Evolutionary conservation across 2,888 invertebrate species (phyloP).

Genomic region (Hyppa rectilinea): DNA sequence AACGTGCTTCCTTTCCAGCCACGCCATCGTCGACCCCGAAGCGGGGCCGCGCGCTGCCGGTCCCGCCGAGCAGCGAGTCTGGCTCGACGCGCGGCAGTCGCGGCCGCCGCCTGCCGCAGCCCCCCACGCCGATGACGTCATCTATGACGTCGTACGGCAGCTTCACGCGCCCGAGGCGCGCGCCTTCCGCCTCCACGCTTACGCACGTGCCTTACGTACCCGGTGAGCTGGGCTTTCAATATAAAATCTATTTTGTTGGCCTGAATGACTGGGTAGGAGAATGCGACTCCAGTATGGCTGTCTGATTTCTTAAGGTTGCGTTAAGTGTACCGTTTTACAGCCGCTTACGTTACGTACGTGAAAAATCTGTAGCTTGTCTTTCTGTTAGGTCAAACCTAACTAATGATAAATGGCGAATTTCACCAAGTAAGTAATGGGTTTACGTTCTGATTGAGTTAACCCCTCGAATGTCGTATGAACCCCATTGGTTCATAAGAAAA

Average conservation of each 20-base stretch:
- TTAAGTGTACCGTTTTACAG: too few species aligned
- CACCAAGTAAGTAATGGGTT: too few species aligned
- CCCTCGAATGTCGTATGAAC: too few species aligned
- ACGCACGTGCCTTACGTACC: constrained; percentile 88
- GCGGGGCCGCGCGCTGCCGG: constrained; percentile 83
- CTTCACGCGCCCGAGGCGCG: constrained; percentile 69
- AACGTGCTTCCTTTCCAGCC: constrained; percentile 72
- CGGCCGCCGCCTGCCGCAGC: constrained; percentile 84
- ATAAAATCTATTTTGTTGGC: neutral
- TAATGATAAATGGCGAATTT: too few species aligned
- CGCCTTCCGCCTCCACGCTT: constrained; percentile 77
- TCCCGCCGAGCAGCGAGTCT: constrained; percentile 84
- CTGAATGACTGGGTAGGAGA: neutral
- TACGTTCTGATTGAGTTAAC: too few species aligned
- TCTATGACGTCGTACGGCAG: constrained; percentile 68
- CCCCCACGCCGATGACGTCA: constrained; percentile 78
- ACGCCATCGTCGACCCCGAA: constrained; percentile 89
- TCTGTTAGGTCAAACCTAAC: too few species aligned
- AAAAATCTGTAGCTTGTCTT: too few species aligned
- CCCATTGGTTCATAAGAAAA: too few species aligned
- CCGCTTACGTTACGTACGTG: too few species aligned
- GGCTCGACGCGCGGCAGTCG: constrained; percentile 82
- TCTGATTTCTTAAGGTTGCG: too few species aligned
- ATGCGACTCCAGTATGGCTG: neutral
- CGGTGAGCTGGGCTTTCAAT: constrained; percentile 70